Evolutionary conservation across 1,140 invertebrate genomes (phyloP).

Genomic region (Trinorchestia longiramus): DNA sequence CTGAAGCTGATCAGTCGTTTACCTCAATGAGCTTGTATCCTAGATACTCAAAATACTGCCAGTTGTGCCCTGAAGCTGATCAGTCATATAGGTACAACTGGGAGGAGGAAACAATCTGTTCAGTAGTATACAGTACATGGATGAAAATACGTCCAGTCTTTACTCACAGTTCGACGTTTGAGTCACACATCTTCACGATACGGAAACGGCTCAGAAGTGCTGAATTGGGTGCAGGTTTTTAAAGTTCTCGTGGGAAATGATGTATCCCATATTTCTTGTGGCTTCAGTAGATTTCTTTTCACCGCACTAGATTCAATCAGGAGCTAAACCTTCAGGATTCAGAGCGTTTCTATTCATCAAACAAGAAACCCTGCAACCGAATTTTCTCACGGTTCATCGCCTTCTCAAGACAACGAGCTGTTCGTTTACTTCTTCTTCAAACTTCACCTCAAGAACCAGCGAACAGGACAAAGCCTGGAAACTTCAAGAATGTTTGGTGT

Average conservation of each 20-base stretch:
- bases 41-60: too few species aligned
- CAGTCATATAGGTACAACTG: too few species aligned
- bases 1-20: too few species aligned
- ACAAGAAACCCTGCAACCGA: background rate
- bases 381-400: background rate
- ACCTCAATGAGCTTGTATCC: too few species aligned
- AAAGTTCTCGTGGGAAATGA: background rate
- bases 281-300: background rate
- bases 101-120: too few species aligned
- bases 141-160: too few species aligned
- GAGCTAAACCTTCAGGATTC: background rate
- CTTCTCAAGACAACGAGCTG: background rate
- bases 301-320: background rate
- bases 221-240: background rate
- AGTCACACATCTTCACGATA: background rate
- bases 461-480: too few species aligned
- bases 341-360: background rate
- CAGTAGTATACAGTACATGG: too few species aligned
- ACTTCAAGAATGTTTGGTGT: too few species aligned
- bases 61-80: too few species aligned
- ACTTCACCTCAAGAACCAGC: background rate
- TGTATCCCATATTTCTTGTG: background rate
- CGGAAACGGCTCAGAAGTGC: background rate
- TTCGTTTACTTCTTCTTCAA: background rate
- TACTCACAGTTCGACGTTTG: too few species aligned